Conservation (phyloP, 2,888 invertebrate genomes). For the Eupsilia transversa region DNA sequence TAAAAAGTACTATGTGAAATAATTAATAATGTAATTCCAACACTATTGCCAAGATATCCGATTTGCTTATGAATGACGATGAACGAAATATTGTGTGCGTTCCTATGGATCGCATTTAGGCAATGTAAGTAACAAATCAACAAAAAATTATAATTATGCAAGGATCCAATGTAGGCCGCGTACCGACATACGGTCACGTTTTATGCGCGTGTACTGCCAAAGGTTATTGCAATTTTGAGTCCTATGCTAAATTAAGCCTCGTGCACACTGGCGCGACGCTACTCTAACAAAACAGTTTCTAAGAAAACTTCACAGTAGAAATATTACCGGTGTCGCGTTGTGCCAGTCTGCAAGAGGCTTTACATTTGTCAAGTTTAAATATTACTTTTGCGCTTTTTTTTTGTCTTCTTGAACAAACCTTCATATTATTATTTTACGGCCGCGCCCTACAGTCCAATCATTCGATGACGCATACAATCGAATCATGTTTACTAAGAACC, state of each 20-base stretch:
- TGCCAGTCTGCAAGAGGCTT: too few species aligned
- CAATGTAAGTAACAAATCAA: neutral
- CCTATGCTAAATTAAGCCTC: too few species aligned
- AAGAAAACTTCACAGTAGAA: too few species aligned
- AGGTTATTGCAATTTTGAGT: too few species aligned
- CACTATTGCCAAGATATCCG: neutral
- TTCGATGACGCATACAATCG: conserved; percentile 39
- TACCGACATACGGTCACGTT: too few species aligned
- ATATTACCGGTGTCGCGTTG: too few species aligned
- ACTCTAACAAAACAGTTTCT: too few species aligned
- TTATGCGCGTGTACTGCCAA: too few species aligned
- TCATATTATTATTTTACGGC: neutral
- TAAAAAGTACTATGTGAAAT: neutral
- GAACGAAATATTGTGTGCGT: neutral
- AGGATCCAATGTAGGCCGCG: too few species aligned
- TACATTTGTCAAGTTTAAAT: neutral
- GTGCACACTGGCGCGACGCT: too few species aligned
- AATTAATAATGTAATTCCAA: neutral
- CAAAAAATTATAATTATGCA: too few species aligned
- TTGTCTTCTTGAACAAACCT: neutral
- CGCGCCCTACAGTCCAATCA: conserved; percentile 39
- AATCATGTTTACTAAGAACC: conserved; percentile 43
- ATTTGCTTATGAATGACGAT: neutral
- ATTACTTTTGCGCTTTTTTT: neutral
- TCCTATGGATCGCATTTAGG: neutral